These are phyloP conservation scores for Samia ricini DNA, from an alignment of 1,140 invertebrate genomes.

Conservation along the genomic window DNA sequence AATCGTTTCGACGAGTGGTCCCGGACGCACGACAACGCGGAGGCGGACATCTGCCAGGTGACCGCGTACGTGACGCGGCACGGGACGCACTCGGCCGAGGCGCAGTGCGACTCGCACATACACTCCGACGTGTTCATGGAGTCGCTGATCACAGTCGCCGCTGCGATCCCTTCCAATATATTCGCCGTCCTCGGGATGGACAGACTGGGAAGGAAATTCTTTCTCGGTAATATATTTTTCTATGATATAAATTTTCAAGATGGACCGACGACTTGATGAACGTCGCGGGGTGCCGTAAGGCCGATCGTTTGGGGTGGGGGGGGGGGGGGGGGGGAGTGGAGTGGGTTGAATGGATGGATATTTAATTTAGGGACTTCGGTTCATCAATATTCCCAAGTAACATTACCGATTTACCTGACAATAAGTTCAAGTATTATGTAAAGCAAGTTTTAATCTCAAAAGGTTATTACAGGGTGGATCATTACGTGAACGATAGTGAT, in stretches of 20 bases:
- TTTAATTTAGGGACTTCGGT: no score
- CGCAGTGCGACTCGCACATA: slow-evolving; percentile 84
- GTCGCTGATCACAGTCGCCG: slow-evolving; percentile 90
- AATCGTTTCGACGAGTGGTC: slow-evolving; percentile 90
- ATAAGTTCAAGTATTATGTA: no score
- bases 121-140: slow-evolving; percentile 89
- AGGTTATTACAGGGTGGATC: no score
- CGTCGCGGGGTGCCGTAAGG: no score
- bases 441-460: no score
- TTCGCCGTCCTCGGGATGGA: slow-evolving; percentile 87
- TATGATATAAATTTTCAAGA: not conserved
- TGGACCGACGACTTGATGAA: no score
- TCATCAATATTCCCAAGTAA: no score
- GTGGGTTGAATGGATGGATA: no score
- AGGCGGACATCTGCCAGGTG: slow-evolving; percentile 86
- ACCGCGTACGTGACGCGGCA: slow-evolving; percentile 85
- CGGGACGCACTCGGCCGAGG: slow-evolving; percentile 79
- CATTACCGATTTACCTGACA: no score
- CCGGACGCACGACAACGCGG: slow-evolving; percentile 77
- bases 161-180: slow-evolving; percentile 90
- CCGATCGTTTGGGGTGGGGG: no score
- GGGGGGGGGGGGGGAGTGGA: no score
- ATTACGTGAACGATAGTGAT: no score
- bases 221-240: slow-evolving; percentile 80
- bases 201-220: slow-evolving; percentile 91